Evolutionary conservation across 2,797 vertebrate genomes (phyloP).

Genomic region (Schizopygopsis pylzovi): DNA sequence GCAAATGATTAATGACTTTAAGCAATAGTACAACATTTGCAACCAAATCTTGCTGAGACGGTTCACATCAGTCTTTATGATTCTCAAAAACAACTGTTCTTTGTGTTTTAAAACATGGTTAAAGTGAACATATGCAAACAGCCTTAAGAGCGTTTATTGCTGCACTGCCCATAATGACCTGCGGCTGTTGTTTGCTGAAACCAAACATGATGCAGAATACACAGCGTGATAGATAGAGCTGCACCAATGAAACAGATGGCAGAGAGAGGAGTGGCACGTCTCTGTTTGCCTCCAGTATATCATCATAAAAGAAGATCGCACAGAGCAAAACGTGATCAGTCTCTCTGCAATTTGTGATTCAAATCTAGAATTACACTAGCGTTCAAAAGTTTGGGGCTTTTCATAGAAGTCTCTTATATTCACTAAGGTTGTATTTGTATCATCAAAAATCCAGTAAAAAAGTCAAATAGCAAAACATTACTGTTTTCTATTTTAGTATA

Average conservation of each 20-base stretch:
- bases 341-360: neutral
- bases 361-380: neutral
- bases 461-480: neutral
- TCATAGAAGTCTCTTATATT: neutral
- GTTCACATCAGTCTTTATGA: neutral
- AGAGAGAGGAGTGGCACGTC: conserved; percentile 26
- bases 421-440: neutral
- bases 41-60: neutral
- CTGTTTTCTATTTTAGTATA: neutral
- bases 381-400: neutral
- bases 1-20: conserved; percentile 28
- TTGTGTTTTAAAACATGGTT: neutral
- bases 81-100: neutral
- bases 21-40: neutral
- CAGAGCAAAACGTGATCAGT: conserved; percentile 18
- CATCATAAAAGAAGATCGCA: conserved; percentile 35
- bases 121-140: conserved; percentile 2
- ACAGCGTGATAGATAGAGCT: conserved; percentile 20
- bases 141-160: neutral
- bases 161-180: neutral
- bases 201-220: neutral
- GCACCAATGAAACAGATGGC: conserved; percentile 58
- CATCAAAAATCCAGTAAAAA: neutral
- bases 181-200: conserved; percentile 8
- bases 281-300: conserved; percentile 51